Evolutionary conservation across 2,113 vertebrate species (phyloP).

Genomic region (Vulpes vulpes): DNA sequence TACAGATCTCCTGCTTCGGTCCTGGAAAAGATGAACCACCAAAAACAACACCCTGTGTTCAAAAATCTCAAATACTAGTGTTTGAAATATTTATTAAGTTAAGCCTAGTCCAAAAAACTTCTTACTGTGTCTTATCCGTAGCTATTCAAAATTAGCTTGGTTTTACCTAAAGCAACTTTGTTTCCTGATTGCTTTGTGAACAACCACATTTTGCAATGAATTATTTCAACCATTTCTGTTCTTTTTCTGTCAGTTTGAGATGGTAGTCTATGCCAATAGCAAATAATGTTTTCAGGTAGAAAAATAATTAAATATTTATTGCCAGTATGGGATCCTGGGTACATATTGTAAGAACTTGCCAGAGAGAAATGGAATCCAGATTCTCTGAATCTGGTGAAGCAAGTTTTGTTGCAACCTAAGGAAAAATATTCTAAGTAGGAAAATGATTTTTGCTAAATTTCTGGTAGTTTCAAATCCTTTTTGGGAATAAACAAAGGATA

Average conservation of each 20-base stretch:
- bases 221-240: not conserved
- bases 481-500: not conserved
- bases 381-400: no score
- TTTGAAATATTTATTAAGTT: not conserved
- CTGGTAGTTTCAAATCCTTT: not conserved
- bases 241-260: not conserved
- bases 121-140: not conserved
- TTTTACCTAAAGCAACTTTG: not conserved
- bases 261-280: not conserved
- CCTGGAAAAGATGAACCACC: not conserved
- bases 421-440: not conserved
- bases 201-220: not conserved
- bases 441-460: not conserved
- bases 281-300: not conserved
- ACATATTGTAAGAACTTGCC: not conserved
- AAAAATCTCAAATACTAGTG: not conserved
- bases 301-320: no score
- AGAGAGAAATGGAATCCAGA: not conserved
- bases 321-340: fast-evolving
- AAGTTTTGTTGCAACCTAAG: not conserved
- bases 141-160: not conserved
- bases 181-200: not conserved
- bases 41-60: not conserved
- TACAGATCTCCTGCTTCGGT: not conserved
- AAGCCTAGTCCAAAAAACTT: not conserved